These are phyloP conservation scores for Anguilla marmorata DNA, from an alignment of 2,797 vertebrate genomes.

Conservation along the genomic window DNA sequence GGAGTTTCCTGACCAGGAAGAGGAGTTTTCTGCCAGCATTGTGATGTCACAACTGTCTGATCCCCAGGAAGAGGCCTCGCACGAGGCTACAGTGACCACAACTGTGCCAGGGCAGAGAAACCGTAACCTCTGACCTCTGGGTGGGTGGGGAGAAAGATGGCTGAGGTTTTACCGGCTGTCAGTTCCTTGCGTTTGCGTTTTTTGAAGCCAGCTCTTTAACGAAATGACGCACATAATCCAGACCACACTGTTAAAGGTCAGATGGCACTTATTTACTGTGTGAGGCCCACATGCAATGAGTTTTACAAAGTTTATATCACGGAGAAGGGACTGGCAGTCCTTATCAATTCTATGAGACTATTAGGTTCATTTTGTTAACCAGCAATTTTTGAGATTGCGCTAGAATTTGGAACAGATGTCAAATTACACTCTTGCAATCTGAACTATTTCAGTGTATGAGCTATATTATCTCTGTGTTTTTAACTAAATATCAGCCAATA, in stretches of 20 bases:
- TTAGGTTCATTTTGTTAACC: not conserved
- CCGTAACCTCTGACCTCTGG: not conserved
- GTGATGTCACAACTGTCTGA: not conserved
- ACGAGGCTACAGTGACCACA: not conserved
- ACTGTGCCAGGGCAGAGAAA: too few relatives aligned
- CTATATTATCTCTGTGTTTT: not conserved
- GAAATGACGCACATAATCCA: slow-evolving; percentile 38
- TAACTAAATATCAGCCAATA: not conserved
- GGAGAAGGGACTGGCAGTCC: not conserved
- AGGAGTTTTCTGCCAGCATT: too few relatives aligned
- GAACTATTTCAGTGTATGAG: slow-evolving; percentile 7
- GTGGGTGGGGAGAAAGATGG: not conserved
- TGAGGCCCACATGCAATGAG: slow-evolving; percentile 33
- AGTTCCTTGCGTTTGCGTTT: slow-evolving; percentile 30
- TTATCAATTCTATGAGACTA: not conserved
- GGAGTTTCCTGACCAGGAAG: too few relatives aligned
- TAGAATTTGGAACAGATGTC: slow-evolving; percentile 34
- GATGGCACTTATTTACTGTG: slow-evolving; percentile 35
- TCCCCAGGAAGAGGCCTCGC: not conserved
- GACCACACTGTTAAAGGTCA: slow-evolving; percentile 21
- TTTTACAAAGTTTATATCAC: slow-evolving; percentile 39
- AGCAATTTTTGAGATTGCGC: slow-evolving; percentile 35
- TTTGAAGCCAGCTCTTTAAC: slow-evolving; percentile 30
- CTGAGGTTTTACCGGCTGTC: slow-evolving; percentile 5
- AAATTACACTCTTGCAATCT: slow-evolving; percentile 3